Percentiles rank a stretch among this genome's conserved stretches.
phyloP scores from a whole-genome alignment of 2,113 vertebrate genomes.

The Micromys minutus region DNA sequence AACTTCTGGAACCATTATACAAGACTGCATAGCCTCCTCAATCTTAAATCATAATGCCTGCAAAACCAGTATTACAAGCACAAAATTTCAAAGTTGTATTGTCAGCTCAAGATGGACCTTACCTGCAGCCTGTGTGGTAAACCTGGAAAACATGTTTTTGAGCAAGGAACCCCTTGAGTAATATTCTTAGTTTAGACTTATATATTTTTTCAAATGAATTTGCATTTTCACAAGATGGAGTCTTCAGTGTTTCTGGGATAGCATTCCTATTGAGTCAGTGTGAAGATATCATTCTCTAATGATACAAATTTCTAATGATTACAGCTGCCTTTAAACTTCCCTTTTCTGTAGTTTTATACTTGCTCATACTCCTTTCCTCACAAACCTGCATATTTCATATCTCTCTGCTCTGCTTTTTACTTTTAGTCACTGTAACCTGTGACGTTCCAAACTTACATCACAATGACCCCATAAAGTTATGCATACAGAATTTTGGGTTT shows the following conservation, averaged over 20 bases:
- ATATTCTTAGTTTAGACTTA: not conserved
- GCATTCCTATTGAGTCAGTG: not conserved
- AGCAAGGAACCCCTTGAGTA: not conserved
- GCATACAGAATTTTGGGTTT: not conserved
- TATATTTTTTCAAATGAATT: not conserved
- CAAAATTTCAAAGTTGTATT: not conserved
- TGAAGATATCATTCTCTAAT: no score
- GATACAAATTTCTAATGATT: not conserved
- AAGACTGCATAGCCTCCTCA: not conserved
- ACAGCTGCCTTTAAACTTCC: not conserved
- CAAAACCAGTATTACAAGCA: not conserved
- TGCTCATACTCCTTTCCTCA: not conserved
- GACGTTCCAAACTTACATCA: not conserved
- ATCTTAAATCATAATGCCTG: not conserved
- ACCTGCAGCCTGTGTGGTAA: not conserved
- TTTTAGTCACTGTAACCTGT: not conserved
- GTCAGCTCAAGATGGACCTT: not conserved
- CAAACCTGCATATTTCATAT: not conserved
- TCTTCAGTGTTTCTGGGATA: not conserved
- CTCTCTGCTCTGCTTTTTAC: not conserved
- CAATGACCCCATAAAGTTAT: not conserved
- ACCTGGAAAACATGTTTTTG: not conserved
- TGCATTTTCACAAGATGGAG: not conserved
- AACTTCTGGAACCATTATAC: not conserved
- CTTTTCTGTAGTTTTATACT: not conserved